Percentiles rank a stretch among this genome's conserved stretches.
phyloP scores from a whole-genome alignment of 1,140 invertebrate species.

The Pectinophora gossypiella region DNA sequence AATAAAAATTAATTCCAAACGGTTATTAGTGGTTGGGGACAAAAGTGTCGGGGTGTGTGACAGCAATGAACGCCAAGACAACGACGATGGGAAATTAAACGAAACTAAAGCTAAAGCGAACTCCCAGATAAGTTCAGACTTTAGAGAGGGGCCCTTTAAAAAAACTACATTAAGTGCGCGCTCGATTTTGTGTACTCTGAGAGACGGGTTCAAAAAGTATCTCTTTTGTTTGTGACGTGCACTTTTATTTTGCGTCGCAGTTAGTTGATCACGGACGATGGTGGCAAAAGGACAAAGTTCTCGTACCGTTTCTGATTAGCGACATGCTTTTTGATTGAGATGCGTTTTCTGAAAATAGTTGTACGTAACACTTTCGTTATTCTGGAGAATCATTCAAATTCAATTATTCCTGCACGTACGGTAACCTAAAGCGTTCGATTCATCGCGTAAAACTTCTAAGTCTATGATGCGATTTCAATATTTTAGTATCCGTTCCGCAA shows the following conservation, averaged over 20 bases:
- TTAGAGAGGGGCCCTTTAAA: conserved; percentile 25
- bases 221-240: conserved; percentile 32
- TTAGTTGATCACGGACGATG: background rate
- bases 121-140: no score
- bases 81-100: conserved; percentile 68
- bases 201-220: conserved; percentile 52
- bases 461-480: no score
- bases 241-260: conserved; percentile 7
- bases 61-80: conserved; percentile 57
- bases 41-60: conserved; percentile 51
- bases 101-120: conserved; percentile 63
- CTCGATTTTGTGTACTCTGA: conserved; percentile 61
- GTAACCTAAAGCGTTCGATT: no score
- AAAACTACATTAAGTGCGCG: conserved; percentile 56
- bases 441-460: no score
- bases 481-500: no score
- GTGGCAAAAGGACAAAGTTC: background rate
- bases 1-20: conserved; percentile 64
- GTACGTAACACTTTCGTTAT: no score
- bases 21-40: conserved; percentile 58
- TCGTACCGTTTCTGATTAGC: background rate
- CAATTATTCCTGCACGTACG: no score
- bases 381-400: no score
- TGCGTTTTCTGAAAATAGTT: no score
- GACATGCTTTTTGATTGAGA: no score